Base-by-base conservation (phyloP, 2,888 invertebrate genomes). In the Chloroclystis v-ata region DNA sequence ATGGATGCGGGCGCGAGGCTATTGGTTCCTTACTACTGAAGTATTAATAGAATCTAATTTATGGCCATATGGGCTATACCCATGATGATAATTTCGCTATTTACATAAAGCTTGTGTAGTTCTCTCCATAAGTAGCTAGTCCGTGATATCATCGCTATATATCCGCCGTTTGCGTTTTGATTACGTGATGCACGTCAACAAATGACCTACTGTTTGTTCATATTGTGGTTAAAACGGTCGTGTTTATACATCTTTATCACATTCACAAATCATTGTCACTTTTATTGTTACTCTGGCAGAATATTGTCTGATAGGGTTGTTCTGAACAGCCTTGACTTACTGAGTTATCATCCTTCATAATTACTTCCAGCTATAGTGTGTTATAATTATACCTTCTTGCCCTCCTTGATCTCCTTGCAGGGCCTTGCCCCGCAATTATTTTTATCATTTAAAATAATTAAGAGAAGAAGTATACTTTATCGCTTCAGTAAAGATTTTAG, bases 61-160 rank as follows among this genome's bases (percentile, higher is more conserved):
- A 32, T 33, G 12, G 30, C 26, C 32, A 28, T 46, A 39, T 37
- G 37, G 39, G 30, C 54, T 42, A 40, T 26, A 48, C 20, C 20
- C 43, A 47, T 43, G 43, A 49, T 52, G 20, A 7, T 24, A 32
- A 37, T 41, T 47, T 46, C 43, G 38, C 43, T 49, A 42, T 48
- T 41, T 49, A 45, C 38, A 47, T 50, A 33, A 13, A 40, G 37
- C 35, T 14, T 49, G 37, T 37, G 25, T 28, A 20, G 16, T 41
- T 9, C 12, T 20, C 12, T 46, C 26, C 38, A 39, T 24, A 20
- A 20, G 20, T 20, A 49, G 49, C 56, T 59, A 56, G 43, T 57
- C 38, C 52, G 58, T 73, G 69, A 71, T 67, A 63, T 73, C 72
- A 71, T 60, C 48, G 50, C 35, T 40, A 29, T 50, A 58, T 54